phyloP scores from a whole-genome alignment of 64 coral and sea anemone species.

The Montipora foliosa region DNA sequence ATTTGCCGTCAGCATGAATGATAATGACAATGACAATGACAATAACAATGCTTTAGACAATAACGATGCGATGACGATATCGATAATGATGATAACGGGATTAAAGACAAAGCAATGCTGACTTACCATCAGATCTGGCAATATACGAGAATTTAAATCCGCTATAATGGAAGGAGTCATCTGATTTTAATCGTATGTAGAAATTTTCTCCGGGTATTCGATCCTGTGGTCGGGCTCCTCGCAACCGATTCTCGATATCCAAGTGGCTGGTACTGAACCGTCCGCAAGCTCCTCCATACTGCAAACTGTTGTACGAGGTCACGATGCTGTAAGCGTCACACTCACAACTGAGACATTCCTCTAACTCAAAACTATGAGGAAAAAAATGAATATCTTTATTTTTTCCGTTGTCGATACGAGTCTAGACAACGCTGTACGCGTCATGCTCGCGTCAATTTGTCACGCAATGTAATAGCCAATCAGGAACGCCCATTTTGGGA shows the following conservation, averaged over 20 bases:
- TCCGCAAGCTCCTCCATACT: neutral
- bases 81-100: too few relatives aligned
- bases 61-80: too few relatives aligned
- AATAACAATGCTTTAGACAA: too few relatives aligned
- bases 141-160: slow-evolving; percentile 1
- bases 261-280: neutral
- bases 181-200: neutral
- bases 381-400: neutral
- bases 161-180: neutral
- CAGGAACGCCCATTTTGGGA: too few relatives aligned
- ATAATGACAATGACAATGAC: too few relatives aligned
- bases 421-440: too few relatives aligned
- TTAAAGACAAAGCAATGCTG: too few relatives aligned
- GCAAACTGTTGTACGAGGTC: neutral
- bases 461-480: too few relatives aligned
- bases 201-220: neutral
- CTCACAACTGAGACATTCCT: neutral
- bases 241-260: neutral
- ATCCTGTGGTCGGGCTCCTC: neutral
- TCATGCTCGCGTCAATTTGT: too few relatives aligned
- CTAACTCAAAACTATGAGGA: neutral
- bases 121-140: neutral
- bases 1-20: too few relatives aligned
- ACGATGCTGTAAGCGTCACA: neutral
- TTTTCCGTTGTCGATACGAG: too few relatives aligned